Base-by-base conservation (phyloP, 2,113 vertebrate species). In the Pseudorectes ferrugineus region DNA sequence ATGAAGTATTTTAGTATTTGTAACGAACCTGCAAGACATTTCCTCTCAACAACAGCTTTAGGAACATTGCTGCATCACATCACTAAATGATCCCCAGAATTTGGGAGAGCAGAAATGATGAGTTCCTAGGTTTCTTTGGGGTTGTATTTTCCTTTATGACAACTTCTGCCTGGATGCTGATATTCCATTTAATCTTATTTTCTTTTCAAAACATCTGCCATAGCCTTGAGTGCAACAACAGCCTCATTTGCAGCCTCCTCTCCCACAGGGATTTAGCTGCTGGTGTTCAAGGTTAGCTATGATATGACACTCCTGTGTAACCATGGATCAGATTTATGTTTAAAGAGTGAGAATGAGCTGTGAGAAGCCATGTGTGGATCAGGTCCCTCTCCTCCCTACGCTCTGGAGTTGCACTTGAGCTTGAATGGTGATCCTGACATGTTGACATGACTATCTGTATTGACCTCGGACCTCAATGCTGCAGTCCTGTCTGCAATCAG, bases 331-430 rank as follows among this genome's bases (percentile, higher is more conserved):
- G 45, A 57, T 83, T 61, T 51, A 16, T 38, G 5, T 46, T 63
- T 65, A 35, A 74, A 70, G 57, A 61, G 66, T 54, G 35, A 85
- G 38, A 48, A 85, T 21, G 9, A 62, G 4, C 9, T 43, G 6
- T 19, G 35, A 75, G 51, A 67, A 78, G 6, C 9, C 38, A 33
- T 31, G 12, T 46, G 20, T 40, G 14, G 14, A 12, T 57, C 40
- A 46, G 29, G 5, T 38, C 18, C n/a, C 46, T 1, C 7, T 24
- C 13, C 4, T 66, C 22, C 7, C 4, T 21, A 31, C 0, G 1
- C 10, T 76, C 70, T 11, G 5, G n/a, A 35, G 38, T 31, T 79
- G 6, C 13, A 12, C 65, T 79, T 75, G 25, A 42, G 20, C 20
- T 62, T 57, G 23, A 42, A 12, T 7, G 9, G 6, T 52, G 29